Conservation (phyloP, 2,113 vertebrate species). For the Clarias batrachus region DNA sequence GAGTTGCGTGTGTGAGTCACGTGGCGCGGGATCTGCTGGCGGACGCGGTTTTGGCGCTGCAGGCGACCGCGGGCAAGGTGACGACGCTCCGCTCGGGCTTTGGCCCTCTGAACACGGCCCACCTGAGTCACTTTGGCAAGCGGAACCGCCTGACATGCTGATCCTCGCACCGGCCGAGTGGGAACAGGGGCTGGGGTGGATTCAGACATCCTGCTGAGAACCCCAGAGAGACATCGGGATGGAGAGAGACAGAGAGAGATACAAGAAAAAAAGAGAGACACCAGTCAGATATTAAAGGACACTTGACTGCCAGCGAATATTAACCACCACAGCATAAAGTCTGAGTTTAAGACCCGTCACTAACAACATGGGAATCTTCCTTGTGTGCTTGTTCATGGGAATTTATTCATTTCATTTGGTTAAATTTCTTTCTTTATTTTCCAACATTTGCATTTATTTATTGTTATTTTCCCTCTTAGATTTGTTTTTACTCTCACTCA, state of each 20-base stretch:
- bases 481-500: no score
- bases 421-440: not conserved
- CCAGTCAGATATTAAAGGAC: not conserved
- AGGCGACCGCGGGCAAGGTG: conserved; percentile 82
- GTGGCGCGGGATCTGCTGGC: conserved; percentile 78
- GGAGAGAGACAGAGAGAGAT: conserved; percentile 19
- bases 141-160: conserved; percentile 73
- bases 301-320: not conserved
- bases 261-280: not conserved
- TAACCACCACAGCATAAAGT: not conserved
- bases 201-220: conserved; percentile 69
- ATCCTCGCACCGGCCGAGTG: conserved; percentile 70
- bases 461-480: not conserved
- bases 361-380: not conserved
- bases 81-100: conserved; percentile 81
- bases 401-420: not conserved
- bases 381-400: not conserved
- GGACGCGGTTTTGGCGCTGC: conserved; percentile 89
- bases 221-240: not conserved
- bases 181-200: conserved; percentile 64
- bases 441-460: not conserved
- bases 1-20: conserved; percentile 73
- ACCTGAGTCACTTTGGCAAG: conserved; percentile 85
- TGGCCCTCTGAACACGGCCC: conserved; percentile 83
- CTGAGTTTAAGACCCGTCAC: not conserved